Percentiles rank a stretch among this genome's conserved stretches.
These are phyloP conservation scores for Brachyopa scutellaris DNA, from an alignment of 2,888 invertebrate species.

Conservation along the genomic window DNA sequence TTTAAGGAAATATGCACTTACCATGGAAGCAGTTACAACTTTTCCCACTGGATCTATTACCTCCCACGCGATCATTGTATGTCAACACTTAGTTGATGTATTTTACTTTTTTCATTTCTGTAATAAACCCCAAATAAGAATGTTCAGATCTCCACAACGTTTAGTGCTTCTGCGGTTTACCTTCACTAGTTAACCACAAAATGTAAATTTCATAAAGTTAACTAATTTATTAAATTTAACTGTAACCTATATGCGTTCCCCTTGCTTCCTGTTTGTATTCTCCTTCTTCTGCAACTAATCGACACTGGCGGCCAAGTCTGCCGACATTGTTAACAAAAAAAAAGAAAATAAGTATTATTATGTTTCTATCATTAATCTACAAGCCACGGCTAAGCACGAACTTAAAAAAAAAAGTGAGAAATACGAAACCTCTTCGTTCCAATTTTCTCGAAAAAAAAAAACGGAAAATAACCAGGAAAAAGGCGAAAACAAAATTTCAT, in stretches of 20 bases:
- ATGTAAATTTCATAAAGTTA: conserved; percentile 5
- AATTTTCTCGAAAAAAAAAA: conserved; percentile 46
- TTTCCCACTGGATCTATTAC: too few species aligned
- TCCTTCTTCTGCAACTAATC: conserved; percentile 22
- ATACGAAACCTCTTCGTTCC: conserved; percentile 52
- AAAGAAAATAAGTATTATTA: conserved; percentile 66
- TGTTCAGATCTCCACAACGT: too few species aligned
- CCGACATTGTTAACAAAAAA: conserved; percentile 40
- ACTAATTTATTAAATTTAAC: conserved; percentile 52
- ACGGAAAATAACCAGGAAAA: conserved; percentile 42
- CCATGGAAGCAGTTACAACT: too few species aligned
- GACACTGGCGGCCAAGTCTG: background rate
- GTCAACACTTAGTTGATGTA: too few species aligned
- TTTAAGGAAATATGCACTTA: too few species aligned
- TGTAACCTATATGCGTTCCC: conserved; percentile 12
- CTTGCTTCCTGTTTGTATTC: background rate
- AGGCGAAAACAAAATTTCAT: conserved; percentile 71
- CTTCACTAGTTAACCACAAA: conserved; percentile 2
- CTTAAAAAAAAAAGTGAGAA: background rate
- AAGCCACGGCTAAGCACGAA: conserved; percentile 61
- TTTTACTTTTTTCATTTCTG: too few species aligned
- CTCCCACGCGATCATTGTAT: too few species aligned
- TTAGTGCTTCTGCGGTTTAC: background rate
- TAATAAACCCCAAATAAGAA: too few species aligned
- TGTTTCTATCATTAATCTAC: conserved; percentile 68